phyloP scores from a whole-genome alignment of 1,140 invertebrate species.

The Drosophila pandora region DNA sequence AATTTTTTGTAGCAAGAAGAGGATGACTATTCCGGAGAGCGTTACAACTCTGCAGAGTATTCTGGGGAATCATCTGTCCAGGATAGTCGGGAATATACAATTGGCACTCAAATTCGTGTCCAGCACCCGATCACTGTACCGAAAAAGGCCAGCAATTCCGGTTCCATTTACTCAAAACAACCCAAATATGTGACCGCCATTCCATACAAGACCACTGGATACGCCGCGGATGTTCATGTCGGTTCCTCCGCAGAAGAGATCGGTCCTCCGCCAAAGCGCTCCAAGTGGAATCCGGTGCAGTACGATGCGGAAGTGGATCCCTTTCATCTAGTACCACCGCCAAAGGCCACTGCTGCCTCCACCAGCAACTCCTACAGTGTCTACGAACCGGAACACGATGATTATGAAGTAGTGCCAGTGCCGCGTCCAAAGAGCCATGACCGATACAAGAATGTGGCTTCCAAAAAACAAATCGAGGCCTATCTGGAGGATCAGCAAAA shows the following conservation, averaged over 20 bases:
- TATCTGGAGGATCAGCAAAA: slow-evolving; percentile 78
- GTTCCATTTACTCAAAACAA: slow-evolving; percentile 47
- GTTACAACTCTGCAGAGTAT: slow-evolving; percentile 66
- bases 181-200: slow-evolving; percentile 46
- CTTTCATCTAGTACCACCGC: slow-evolving; percentile 72
- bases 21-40: slow-evolving; percentile 72
- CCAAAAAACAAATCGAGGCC: slow-evolving; percentile 78
- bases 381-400: slow-evolving; percentile 68
- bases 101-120: slow-evolving; percentile 78
- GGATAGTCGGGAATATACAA: slow-evolving; percentile 77
- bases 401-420: slow-evolving; percentile 61
- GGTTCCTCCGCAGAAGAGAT: slow-evolving; percentile 32
- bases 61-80: slow-evolving; percentile 57
- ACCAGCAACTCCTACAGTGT: slow-evolving; percentile 65
- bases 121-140: slow-evolving; percentile 78
- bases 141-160: slow-evolving; percentile 53
- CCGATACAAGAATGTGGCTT: slow-evolving; percentile 74
- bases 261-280: slow-evolving; percentile 52
- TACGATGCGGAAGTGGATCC: slow-evolving; percentile 69
- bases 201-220: slow-evolving; percentile 55
- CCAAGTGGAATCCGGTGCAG: slow-evolving; percentile 60
- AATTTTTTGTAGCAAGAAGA: slow-evolving; percentile 55
- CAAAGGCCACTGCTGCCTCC: slow-evolving; percentile 50
- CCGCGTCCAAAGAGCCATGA: slow-evolving; percentile 48
- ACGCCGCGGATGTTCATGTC: slow-evolving; percentile 31